Conservation (phyloP, 1,140 invertebrate species). For the Brachionus rubens region DNA sequence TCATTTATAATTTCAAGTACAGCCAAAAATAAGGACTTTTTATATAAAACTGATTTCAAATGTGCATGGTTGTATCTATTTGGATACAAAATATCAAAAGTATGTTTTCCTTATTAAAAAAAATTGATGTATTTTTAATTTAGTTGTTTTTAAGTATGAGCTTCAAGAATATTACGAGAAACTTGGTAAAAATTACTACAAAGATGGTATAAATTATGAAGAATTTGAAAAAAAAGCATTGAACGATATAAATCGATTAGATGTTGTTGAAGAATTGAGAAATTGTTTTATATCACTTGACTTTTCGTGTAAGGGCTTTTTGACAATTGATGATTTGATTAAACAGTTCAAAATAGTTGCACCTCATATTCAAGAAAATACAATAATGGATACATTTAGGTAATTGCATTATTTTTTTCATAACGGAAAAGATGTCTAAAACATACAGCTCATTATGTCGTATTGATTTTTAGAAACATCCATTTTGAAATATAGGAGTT, state of each 20-base stretch:
- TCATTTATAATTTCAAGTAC: conserved; percentile 9
- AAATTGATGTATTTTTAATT: neutral
- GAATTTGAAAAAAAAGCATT: conserved; percentile 29
- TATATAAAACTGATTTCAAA: conserved; percentile 42
- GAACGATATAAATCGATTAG: conserved; percentile 12
- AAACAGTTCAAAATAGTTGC: conserved; percentile 53
- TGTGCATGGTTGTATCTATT: conserved; percentile 43
- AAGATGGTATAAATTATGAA: neutral
- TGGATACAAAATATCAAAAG: conserved; percentile 44
- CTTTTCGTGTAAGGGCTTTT: conserved; percentile 55
- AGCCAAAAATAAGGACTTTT: conserved; percentile 18
- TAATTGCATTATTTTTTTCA: too few relatives aligned
- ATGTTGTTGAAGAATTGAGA: conserved; percentile 16
- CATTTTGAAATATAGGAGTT: too few relatives aligned
- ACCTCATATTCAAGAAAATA: conserved; percentile 52
- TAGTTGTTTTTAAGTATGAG: neutral
- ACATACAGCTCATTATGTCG: too few relatives aligned
- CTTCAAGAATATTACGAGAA: conserved; percentile 26
- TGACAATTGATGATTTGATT: conserved; percentile 55
- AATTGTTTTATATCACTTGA: conserved; percentile 32
- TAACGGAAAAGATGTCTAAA: too few relatives aligned
- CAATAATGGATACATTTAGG: conserved; percentile 55
- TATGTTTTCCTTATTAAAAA: neutral
- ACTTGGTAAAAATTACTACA: conserved; percentile 38
- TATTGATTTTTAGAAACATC: too few relatives aligned